These are phyloP conservation scores for Apaloderma vittatum DNA, from an alignment of 2,113 vertebrate species.

Conservation along the genomic window DNA sequence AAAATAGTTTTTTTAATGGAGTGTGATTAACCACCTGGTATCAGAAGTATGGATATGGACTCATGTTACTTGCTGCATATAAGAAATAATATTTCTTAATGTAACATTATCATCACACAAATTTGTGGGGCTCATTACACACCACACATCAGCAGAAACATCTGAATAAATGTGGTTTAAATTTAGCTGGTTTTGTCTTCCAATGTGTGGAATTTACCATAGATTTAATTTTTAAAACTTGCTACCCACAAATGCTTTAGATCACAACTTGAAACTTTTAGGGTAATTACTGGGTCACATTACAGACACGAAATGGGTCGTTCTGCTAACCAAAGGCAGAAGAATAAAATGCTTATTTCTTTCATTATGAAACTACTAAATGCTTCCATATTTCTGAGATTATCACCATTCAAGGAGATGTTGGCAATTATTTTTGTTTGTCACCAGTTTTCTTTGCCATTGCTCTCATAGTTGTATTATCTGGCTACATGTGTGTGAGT, in stretches of 20 bases:
- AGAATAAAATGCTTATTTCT: conserved; percentile 16
- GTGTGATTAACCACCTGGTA: neutral
- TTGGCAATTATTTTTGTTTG: neutral
- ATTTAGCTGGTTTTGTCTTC: neutral
- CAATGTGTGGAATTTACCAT: neutral
- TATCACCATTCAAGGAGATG: neutral
- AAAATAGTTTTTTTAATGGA: neutral
- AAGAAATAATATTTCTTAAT: neutral
- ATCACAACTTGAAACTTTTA: conserved; percentile 28
- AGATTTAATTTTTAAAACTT: conserved; percentile 33
- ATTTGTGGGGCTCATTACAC: neutral
- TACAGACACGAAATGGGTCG: conserved; percentile 9
- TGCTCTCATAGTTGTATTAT: neutral
- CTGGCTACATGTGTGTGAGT: neutral
- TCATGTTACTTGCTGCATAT: neutral
- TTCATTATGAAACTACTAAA: conserved; percentile 29
- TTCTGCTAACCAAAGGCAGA: conserved; percentile 38
- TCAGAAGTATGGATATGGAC: neutral
- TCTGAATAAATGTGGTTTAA: conserved; percentile 30
- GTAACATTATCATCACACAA: neutral
- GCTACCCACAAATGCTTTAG: conserved; percentile 14
- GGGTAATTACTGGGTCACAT: conserved; percentile 14
- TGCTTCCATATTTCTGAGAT: conserved; percentile 34
- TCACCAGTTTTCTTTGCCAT: neutral
- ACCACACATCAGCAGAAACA: neutral